Conservation (phyloP, 2,113 vertebrate genomes). For the Psittacara wagleri region DNA sequence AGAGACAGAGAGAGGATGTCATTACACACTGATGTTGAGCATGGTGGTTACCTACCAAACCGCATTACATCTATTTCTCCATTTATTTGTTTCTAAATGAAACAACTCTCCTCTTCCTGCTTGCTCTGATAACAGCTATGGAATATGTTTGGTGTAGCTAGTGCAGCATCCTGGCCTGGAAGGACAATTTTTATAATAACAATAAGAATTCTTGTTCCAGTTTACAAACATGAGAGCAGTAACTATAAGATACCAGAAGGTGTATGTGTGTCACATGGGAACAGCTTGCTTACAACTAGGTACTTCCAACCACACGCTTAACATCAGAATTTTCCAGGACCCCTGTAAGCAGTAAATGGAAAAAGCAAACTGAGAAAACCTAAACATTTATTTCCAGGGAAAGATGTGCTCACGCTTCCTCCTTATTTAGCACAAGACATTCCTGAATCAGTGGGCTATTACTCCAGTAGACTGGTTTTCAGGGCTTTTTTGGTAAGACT, state of each 20-base stretch:
- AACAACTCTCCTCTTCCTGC: neutral
- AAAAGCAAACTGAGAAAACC: conserved; percentile 4
- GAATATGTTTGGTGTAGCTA: neutral
- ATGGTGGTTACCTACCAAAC: neutral
- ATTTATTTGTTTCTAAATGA: neutral
- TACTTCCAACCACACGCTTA: neutral
- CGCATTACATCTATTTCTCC: neutral
- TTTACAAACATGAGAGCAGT: neutral
- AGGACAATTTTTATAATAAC: neutral
- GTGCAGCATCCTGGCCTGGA: neutral
- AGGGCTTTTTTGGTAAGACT: neutral
- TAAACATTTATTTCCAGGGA: conserved; percentile 6
- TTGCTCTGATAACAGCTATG: neutral
- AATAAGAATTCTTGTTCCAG: neutral
- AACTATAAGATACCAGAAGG: neutral
- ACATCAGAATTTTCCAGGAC: neutral
- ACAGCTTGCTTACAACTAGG: neutral
- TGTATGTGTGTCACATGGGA: neutral
- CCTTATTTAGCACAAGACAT: neutral
- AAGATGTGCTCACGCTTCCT: neutral
- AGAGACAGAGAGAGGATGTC: neutral
- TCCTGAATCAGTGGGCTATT: neutral
- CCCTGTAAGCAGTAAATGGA: neutral
- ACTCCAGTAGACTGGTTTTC: neutral
- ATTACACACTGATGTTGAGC: neutral